Evolutionary conservation across 2,888 invertebrate species (phyloP).

Genomic region (Marasmarcha lunaedactyla): DNA sequence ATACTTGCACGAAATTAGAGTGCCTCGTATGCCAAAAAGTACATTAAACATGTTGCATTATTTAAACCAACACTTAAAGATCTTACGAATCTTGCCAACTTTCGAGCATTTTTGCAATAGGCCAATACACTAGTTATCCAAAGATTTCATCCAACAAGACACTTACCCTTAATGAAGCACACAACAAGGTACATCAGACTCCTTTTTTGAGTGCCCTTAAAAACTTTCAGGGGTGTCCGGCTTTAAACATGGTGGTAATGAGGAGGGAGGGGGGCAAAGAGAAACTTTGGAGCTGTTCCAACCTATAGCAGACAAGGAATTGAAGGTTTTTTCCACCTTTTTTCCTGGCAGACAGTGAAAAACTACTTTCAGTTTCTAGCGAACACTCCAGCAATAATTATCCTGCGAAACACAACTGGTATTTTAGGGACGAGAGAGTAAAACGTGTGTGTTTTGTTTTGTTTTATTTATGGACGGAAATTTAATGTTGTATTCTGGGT

Average conservation of each 20-base stretch:
- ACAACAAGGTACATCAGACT: constrained; percentile 50
- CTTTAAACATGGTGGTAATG: constrained; percentile 41
- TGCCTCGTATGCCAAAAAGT: too few relatives aligned
- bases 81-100: too few relatives aligned
- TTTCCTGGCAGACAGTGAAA: neutral
- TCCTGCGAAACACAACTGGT: neutral
- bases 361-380: constrained; percentile 1
- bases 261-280: constrained; percentile 29
- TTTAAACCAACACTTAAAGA: too few relatives aligned
- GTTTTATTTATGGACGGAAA: too few relatives aligned
- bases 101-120: constrained; percentile 2
- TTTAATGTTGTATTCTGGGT: too few relatives aligned
- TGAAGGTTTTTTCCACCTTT: neutral
- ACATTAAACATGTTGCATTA: too few relatives aligned
- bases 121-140: constrained; percentile 23
- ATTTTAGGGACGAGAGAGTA: neutral
- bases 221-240: constrained; percentile 54
- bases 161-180: constrained; percentile 53
- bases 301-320: constrained; percentile 5
- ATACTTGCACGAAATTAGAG: too few relatives aligned
- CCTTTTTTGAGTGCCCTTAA: constrained; percentile 40
- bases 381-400: neutral
- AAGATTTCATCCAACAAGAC: constrained; percentile 51
- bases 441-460: too few relatives aligned
- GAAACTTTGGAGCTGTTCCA: constrained; percentile 57